Conservation (phyloP, 64 coral and sea anemone genomes). For the Catalaphyllia jardinei region DNA sequence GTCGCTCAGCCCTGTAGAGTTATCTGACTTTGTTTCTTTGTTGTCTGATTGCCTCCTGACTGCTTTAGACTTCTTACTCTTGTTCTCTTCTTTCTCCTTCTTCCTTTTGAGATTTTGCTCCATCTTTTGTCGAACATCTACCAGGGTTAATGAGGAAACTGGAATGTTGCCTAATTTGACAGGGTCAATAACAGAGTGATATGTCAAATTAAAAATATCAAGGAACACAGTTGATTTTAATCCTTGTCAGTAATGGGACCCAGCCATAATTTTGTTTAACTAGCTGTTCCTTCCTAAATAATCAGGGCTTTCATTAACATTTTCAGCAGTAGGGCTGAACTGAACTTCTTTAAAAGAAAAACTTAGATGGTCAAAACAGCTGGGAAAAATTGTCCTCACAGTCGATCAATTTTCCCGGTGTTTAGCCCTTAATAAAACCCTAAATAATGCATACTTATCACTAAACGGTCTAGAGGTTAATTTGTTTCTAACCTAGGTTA, state of each 20-base stretch:
- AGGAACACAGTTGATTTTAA: not conserved
- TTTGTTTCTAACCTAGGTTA: too few relatives aligned
- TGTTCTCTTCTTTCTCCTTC: slow-evolving; percentile 65
- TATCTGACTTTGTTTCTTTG: slow-evolving; percentile 39
- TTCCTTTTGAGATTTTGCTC: slow-evolving; percentile 83
- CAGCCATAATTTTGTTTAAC: too few relatives aligned
- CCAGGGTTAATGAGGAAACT: slow-evolving; percentile 60
- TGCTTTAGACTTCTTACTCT: slow-evolving; percentile 72
- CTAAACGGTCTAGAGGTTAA: too few relatives aligned
- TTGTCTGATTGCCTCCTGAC: slow-evolving; percentile 54
- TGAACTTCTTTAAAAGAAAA: too few relatives aligned
- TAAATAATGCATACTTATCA: too few relatives aligned
- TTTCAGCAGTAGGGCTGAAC: too few relatives aligned
- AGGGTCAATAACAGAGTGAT: not conserved
- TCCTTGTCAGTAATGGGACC: not conserved
- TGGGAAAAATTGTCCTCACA: too few relatives aligned
- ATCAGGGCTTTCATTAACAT: too few relatives aligned
- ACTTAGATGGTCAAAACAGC: too few relatives aligned
- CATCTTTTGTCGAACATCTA: slow-evolving; percentile 56
- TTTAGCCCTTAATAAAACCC: too few relatives aligned
- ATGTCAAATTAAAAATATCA: not conserved
- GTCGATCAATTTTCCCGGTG: too few relatives aligned
- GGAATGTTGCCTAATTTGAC: slow-evolving; percentile 8
- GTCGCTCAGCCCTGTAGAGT: slow-evolving; percentile 65
- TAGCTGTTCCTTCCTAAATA: too few relatives aligned